Conservation (phyloP, 2,113 vertebrate species). For the Barbus barbus region DNA sequence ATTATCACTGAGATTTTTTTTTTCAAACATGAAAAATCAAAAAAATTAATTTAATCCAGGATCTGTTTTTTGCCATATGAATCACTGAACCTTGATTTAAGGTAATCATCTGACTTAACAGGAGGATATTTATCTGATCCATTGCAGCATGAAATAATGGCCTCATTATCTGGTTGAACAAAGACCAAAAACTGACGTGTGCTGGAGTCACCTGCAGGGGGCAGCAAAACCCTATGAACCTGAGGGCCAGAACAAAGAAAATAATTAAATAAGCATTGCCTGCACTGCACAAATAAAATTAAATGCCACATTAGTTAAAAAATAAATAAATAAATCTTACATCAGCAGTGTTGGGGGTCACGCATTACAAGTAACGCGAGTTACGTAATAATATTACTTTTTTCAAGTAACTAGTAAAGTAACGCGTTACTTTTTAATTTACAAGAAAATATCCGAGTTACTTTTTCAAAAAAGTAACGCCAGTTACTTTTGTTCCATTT, state of each 20-base stretch:
- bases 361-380: no score
- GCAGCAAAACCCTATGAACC: constrained; percentile 73
- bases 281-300: not conserved
- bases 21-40: not conserved
- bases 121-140: constrained; percentile 72
- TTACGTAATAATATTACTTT: no score
- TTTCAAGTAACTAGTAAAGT: no score
- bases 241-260: constrained; percentile 37
- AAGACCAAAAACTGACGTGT: constrained; percentile 75
- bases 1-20: not conserved
- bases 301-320: not conserved
- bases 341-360: no score
- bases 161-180: constrained; percentile 66
- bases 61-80: constrained; percentile 47
- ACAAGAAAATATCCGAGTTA: no score
- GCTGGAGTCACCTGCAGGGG: constrained; percentile 63
- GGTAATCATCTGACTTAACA: constrained; percentile 58
- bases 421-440: no score
- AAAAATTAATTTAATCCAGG: not conserved
- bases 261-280: no score
- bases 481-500: no score
- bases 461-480: no score
- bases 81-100: constrained; percentile 51
- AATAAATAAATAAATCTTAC: no score
- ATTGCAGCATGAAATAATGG: constrained; percentile 67